Percentiles rank a stretch among this genome's conserved stretches.
These are phyloP conservation scores for Eristalinus sepulchralis DNA, from an alignment of 2,888 invertebrate species.

Conservation along the genomic window DNA sequence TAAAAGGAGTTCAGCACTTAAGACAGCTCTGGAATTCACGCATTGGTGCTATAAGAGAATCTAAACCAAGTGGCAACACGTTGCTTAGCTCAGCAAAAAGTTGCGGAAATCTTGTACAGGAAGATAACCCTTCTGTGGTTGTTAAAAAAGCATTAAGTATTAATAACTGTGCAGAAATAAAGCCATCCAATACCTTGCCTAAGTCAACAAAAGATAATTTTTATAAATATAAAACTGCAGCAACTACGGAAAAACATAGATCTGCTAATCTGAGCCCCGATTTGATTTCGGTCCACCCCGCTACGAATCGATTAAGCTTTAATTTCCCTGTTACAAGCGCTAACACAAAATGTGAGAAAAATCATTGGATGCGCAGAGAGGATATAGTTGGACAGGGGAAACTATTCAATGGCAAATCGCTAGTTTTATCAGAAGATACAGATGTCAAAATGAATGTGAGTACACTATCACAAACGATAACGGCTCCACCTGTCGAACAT, in stretches of 20 bases:
- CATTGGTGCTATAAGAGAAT: conserved; percentile 74
- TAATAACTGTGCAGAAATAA: conserved; percentile 75
- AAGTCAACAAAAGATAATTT: conserved; percentile 79
- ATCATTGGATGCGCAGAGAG: conserved; percentile 78
- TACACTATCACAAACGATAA: conserved; percentile 8
- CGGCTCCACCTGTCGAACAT: conserved; percentile 39
- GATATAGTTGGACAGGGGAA: conserved; percentile 72
- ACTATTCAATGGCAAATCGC: background rate
- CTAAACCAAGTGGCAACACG: conserved; percentile 29
- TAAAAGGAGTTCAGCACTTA: conserved; percentile 79
- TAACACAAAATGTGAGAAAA: conserved; percentile 74
- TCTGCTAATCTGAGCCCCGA: conserved; percentile 63
- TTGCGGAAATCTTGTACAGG: conserved; percentile 59
- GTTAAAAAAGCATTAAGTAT: conserved; percentile 77
- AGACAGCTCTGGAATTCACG: conserved; percentile 80
- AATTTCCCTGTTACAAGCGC: conserved; percentile 73
- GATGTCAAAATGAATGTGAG: conserved; percentile 37
- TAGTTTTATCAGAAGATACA: conserved; percentile 12
- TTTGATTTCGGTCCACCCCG: conserved; percentile 72
- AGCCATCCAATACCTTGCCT: conserved; percentile 7
- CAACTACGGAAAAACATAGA: conserved; percentile 70
- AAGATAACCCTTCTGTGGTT: conserved; percentile 56
- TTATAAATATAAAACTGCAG: conserved; percentile 80
- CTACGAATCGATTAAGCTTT: conserved; percentile 30
- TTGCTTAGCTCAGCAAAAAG: conserved; percentile 67